Base-by-base conservation (phyloP, 2,797 vertebrate genomes). In the Poecile montanus region DNA sequence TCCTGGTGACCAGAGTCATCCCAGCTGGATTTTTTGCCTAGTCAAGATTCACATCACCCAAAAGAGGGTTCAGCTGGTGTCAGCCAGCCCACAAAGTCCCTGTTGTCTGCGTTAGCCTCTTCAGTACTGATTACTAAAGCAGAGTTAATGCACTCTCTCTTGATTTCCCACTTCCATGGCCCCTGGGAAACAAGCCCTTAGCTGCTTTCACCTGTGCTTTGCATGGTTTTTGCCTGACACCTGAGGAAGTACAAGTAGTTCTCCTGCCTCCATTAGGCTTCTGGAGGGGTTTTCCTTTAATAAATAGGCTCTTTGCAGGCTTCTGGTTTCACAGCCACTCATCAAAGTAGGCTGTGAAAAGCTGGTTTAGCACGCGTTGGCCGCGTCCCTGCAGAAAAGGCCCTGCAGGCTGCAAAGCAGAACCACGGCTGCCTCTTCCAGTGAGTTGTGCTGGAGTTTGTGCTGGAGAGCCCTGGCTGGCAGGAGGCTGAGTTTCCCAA, bases 351-450 rank as follows among this genome's bases (percentile, higher is more conserved):
- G 74, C 51, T 71, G 56, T 54, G 56, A 91, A 45, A 67, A 54
- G 60, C 13, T 11, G 14, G 29, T 47, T 77, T 45, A 61, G 56
- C 2, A 1, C 0, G 0, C 1, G 7, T 66, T 87, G 47, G 66
- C 63, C 0, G 1, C 19, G 16, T 76, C 32, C 22, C 45, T 53
- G 47, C 38, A 63, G 68, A 42, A 89, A 32, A 32, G 73, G 61
- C 47, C 36, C 16, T 0, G 2, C 29, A 45, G 7, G 25, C 79
- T 78, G 67, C 56, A 60, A 48, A 30, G 21, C 10, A 6, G 27
- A 47, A 34, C 12, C 58, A 50, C 17, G 7, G 75, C 76, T 38
- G 54, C 85, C 42, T 80, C 62, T 73, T 71, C 6, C 42, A 54
- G 34, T 42, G 66, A 47, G 40, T 60, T 27, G 54, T 79, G 75